Percentiles rank a stretch among this genome's conserved stretches.
Conservation (phyloP, 2,888 invertebrate species). For the Zygaena filipendulae region DNA sequence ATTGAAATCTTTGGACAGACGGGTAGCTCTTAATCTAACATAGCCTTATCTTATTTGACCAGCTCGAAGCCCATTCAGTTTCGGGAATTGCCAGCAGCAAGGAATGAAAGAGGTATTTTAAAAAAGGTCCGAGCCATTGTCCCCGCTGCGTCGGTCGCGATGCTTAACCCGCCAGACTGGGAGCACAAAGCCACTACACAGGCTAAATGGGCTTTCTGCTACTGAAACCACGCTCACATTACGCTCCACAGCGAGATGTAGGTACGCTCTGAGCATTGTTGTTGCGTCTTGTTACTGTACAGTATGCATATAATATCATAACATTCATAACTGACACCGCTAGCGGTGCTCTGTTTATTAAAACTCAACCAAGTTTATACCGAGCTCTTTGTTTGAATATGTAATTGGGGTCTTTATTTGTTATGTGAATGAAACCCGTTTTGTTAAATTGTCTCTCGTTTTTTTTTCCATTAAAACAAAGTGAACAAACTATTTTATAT, state of each 20-base stretch:
- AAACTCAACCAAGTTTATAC: constrained; percentile 30
- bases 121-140: constrained; percentile 49
- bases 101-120: constrained; percentile 40
- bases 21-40: too few species aligned
- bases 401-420: constrained; percentile 38
- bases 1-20: too few species aligned
- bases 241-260: constrained; percentile 36
- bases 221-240: constrained; percentile 39
- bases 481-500: too few species aligned
- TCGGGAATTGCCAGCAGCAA: constrained; percentile 30
- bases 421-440: constrained; percentile 25
- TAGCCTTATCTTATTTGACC: too few species aligned
- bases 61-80: constrained; percentile 33
- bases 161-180: constrained; percentile 49
- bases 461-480: too few species aligned
- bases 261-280: constrained; percentile 28
- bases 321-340: constrained; percentile 44
- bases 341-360: constrained; percentile 36
- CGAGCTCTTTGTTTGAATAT: constrained; percentile 32
- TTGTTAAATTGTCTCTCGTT: too few species aligned
- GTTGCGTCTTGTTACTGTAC: constrained; percentile 38
- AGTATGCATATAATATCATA: constrained; percentile 46
- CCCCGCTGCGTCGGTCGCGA: constrained; percentile 32
- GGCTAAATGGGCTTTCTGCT: constrained; percentile 54
- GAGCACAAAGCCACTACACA: constrained; percentile 52